Percentiles rank a stretch among this genome's conserved stretches.
phyloP scores from a whole-genome alignment of 2,113 vertebrate genomes.

The Mastomys natalensis region DNA sequence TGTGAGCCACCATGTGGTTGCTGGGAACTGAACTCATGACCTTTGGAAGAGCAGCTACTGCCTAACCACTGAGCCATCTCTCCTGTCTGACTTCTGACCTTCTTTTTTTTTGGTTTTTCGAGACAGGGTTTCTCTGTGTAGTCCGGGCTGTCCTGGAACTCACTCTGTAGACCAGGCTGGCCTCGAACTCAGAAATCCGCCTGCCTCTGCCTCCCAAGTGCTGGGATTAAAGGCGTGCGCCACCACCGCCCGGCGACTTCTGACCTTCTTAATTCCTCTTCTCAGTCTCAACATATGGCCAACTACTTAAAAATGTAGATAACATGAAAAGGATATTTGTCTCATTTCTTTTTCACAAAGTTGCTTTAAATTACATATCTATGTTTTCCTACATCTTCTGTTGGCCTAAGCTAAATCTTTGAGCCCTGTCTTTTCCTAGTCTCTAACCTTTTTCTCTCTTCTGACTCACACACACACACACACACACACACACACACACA shows the following conservation, averaged over 20 bases:
- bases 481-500: not conserved
- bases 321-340: not conserved
- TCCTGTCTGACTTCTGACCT: not conserved
- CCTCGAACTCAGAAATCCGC: no score
- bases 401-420: conserved; percentile 12
- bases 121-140: no score
- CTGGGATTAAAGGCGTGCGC: no score
- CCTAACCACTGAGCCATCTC: no score
- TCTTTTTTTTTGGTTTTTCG: no score
- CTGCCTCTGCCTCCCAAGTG: no score
- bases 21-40: no score
- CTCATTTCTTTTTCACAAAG: not conserved
- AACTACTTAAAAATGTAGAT: not conserved
- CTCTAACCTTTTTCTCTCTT: not conserved
- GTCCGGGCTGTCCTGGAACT: no score
- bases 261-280: not conserved
- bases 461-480: not conserved
- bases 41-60: no score
- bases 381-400: not conserved
- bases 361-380: not conserved
- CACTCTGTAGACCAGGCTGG: no score
- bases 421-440: not conserved
- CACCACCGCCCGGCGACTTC: no score
- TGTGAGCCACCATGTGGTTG: no score
- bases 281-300: not conserved